These are phyloP conservation scores for Calephelis perditalis DNA, from an alignment of 2,888 invertebrate genomes.

Conservation along the genomic window DNA sequence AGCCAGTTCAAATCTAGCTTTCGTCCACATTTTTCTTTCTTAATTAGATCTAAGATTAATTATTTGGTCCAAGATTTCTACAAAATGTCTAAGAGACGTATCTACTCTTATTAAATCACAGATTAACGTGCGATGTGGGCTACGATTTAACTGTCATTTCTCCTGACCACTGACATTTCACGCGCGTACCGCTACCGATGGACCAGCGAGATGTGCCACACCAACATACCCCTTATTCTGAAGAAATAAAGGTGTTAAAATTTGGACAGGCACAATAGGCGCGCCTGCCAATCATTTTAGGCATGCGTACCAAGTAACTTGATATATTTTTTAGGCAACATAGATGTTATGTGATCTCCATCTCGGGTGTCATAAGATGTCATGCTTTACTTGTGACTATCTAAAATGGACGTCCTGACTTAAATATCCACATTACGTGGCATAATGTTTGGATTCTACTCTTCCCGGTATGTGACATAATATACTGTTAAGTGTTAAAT, in stretches of 20 bases:
- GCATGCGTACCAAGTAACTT: slow-evolving; percentile 31
- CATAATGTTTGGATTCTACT: too few relatives aligned
- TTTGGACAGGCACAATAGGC: slow-evolving; percentile 21
- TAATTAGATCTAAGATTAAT: too few relatives aligned
- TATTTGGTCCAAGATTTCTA: too few relatives aligned
- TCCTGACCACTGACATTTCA: slow-evolving; percentile 58
- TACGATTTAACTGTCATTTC: slow-evolving; percentile 25
- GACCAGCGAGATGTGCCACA: slow-evolving; percentile 12
- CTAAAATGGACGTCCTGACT: too few relatives aligned
- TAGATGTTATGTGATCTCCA: slow-evolving; percentile 3
- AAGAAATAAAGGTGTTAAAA: slow-evolving; percentile 22
- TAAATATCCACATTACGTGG: too few relatives aligned
- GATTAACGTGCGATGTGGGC: slow-evolving; percentile 15
- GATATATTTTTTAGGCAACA: slow-evolving; percentile 22
- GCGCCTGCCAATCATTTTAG: slow-evolving; percentile 36
- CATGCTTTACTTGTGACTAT: background rate
- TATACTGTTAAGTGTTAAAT: too few relatives aligned
- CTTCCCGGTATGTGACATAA: too few relatives aligned
- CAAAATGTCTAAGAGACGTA: too few relatives aligned
- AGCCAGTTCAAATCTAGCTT: too few relatives aligned
- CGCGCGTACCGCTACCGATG: slow-evolving; percentile 57
- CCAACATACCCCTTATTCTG: slow-evolving; percentile 17
- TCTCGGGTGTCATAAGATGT: background rate
- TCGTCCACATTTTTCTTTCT: too few relatives aligned
- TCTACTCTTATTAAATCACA: too few relatives aligned